Conservation (phyloP, 2,888 invertebrate genomes). For the Chromoteleia sp. region DNA sequence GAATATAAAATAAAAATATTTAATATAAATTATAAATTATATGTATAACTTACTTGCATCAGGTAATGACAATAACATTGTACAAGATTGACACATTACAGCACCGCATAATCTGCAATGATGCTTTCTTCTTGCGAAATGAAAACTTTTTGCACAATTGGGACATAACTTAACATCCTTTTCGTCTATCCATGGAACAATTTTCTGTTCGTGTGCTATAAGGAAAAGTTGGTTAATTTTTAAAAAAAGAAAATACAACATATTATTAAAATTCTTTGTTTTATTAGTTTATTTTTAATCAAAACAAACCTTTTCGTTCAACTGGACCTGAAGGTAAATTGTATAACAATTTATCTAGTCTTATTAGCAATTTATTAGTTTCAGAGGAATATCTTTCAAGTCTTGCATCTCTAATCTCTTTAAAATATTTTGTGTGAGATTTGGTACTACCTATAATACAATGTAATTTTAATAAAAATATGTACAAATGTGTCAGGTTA, state of each 20-base stretch:
- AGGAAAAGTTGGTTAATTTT: too few relatives aligned
- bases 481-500: too few relatives aligned
- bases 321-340: conserved; percentile 91
- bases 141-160: conserved; percentile 95
- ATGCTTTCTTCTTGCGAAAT: conserved; percentile 94
- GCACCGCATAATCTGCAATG: conserved; percentile 98
- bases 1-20: not conserved
- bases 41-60: conserved; percentile 87
- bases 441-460: conserved; percentile 85
- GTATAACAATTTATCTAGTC: conserved; percentile 95
- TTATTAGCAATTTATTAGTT: conserved; percentile 97
- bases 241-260: too few relatives aligned
- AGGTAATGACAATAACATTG: conserved; percentile 91
- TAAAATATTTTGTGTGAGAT: conserved; percentile 91
- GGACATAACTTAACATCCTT: conserved; percentile 95
- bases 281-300: not conserved
- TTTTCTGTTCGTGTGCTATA: conserved; percentile 87
- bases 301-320: conserved; percentile 88
- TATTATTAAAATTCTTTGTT: not conserved
- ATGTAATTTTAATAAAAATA: conserved; percentile 8
- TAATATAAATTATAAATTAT: not conserved
- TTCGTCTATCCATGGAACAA: conserved; percentile 97
- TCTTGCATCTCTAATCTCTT: conserved; percentile 88
- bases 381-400: conserved; percentile 96
- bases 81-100: conserved; percentile 96